phyloP scores from a whole-genome alignment of 2,888 invertebrate species.

The Drosophila acutilabella region DNA sequence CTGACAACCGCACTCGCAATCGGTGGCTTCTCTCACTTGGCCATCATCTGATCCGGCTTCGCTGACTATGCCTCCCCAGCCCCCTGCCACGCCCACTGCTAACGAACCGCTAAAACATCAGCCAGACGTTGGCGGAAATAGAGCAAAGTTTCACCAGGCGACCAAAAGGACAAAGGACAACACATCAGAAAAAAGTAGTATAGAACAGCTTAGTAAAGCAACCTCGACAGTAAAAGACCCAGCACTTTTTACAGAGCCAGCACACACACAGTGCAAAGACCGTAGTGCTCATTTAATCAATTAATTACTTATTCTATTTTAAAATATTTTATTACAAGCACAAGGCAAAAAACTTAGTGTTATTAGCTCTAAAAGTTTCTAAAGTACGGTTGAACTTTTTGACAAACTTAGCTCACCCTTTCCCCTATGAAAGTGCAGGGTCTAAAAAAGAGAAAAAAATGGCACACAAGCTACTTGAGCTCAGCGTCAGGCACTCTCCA shows the following conservation, averaged over 20 bases:
- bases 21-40: slow-evolving; percentile 38
- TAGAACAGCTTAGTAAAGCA: neutral
- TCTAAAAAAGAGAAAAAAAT: slow-evolving; percentile 47
- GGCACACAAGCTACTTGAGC: slow-evolving; percentile 78
- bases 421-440: neutral
- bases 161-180: slow-evolving; percentile 31
- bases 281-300: too few relatives aligned
- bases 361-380: neutral
- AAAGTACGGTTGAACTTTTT: neutral
- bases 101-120: slow-evolving; percentile 76
- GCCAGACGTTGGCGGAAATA: slow-evolving; percentile 78
- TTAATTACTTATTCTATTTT: too few relatives aligned
- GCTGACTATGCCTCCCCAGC: slow-evolving; percentile 22
- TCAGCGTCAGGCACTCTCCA: slow-evolving; percentile 41
- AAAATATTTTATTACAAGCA: too few relatives aligned
- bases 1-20: slow-evolving; percentile 63
- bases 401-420: neutral
- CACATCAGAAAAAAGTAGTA: slow-evolving; percentile 5
- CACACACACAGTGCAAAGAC: too few relatives aligned
- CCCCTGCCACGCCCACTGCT: slow-evolving; percentile 19
- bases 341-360: too few relatives aligned
- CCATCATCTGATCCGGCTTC: slow-evolving; percentile 57
- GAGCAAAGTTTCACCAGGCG: slow-evolving; percentile 70
- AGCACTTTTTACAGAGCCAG: too few relatives aligned
- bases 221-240: neutral